Evolutionary conservation across 2,797 vertebrate genomes (phyloP), one percentile per base, ranked within the genome.

Genomic region (Pelobates cultripes): DNA sequence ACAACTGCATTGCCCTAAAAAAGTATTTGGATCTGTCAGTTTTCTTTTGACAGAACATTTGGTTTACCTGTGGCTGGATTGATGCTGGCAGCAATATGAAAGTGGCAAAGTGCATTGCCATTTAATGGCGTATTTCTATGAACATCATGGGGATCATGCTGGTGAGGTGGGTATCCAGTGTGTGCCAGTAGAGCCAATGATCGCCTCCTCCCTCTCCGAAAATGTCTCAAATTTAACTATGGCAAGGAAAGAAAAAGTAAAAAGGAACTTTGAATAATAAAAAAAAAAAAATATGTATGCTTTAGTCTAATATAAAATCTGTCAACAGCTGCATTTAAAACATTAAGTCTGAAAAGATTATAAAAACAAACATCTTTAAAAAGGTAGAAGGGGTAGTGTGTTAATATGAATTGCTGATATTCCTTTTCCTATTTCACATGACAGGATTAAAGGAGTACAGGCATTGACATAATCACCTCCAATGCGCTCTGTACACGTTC

Each of bases 81-180:
- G 89, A 99, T 99, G 92, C 97, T 99, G 89, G 98, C 98, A 80
- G 98, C 97, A 69, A 99, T 99, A 88, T 99, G 98, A 88, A 99
- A 99, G 91, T 99, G 98, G 88, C 97, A 99, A 80, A 99, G 97
- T 41, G 97, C 95, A 76, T 97, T 98, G 86, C 96, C 95, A 75
- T 97, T 96, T 57, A 96, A 88, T 75, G 87, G 86, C 60, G 86
- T 84, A 42, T 86, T 95, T 79, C 94, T 94, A 90, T 99, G 97
- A 84, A 91, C 92, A 42, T 92, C 93, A 75, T 99, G 97, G 70
- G 92, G 91, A 86, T 94, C 95, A 86, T 96, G 95, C 85, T 96
- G 94, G 86, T 96, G 94, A 3, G 96, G 95, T 73, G 94, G 89
- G 88, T 90, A 94, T 53, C 96, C 92, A 1, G 95, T 96, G 88